phyloP scores from a whole-genome alignment of 2,113 vertebrate genomes.

The Candoia aspera region DNA sequence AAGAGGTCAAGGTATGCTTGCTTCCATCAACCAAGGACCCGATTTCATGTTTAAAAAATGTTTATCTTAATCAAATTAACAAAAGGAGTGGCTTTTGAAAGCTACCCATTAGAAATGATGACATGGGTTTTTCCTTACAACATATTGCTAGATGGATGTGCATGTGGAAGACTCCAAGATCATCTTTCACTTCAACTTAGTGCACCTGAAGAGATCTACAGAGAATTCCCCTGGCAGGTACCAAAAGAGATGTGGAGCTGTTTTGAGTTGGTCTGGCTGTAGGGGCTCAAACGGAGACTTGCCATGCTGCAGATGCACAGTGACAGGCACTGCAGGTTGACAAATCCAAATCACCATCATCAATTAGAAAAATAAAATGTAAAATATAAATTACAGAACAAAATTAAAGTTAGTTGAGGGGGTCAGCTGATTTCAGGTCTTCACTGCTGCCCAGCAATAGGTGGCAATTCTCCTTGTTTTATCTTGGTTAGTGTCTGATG shows the following conservation, averaged over 20 bases:
- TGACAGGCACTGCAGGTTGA: not conserved
- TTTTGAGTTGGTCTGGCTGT: not conserved
- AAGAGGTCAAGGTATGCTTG: not conserved
- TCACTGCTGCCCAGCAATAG: not conserved
- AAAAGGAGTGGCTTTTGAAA: not conserved
- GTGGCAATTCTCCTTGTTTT: not conserved
- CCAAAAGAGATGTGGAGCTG: not conserved
- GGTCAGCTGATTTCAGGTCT: not conserved
- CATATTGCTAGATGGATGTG: conserved; percentile 65
- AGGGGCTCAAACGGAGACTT: not conserved
- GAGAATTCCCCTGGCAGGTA: conserved; percentile 90
- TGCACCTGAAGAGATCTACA: not conserved
- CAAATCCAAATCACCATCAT: not conserved
- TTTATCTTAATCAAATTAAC: not conserved
- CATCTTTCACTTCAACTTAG: not conserved
- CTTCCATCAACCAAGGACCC: not conserved
- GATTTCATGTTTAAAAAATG: not conserved
- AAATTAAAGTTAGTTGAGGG: not conserved
- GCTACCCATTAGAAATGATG: not conserved
- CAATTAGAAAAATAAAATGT: not conserved
- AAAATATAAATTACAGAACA: not conserved
- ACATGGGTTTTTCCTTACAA: not conserved
- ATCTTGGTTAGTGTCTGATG: not conserved
- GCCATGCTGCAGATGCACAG: not conserved
- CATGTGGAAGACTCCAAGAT: conserved; percentile 67